Evolutionary conservation across 2,888 invertebrate species (phyloP).

Genomic region (Megamerina dolium): DNA sequence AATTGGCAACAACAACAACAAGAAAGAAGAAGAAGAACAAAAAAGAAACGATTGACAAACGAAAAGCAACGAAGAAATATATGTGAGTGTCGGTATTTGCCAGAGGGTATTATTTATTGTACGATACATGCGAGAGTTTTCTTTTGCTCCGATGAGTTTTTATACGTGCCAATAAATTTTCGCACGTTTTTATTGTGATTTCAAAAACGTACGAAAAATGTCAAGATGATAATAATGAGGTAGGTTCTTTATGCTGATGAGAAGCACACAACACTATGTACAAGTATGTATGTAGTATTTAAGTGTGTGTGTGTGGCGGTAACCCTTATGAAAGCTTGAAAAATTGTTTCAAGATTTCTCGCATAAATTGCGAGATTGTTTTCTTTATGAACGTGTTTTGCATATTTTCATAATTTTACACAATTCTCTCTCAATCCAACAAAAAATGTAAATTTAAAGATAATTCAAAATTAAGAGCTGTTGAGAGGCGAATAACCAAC

Average conservation of each 20-base stretch:
- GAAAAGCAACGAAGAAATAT: background rate
- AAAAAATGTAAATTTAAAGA: too few species aligned
- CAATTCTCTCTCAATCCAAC: too few species aligned
- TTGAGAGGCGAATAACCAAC: too few species aligned
- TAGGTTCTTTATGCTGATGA: constrained; percentile 13
- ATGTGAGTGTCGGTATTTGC: constrained; percentile 1
- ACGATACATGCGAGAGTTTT: too few species aligned
- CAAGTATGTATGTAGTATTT: constrained; percentile 3
- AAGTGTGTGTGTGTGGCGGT: constrained; percentile 2
- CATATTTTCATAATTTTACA: too few species aligned
- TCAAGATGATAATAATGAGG: constrained; percentile 33
- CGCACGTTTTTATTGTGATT: constrained; percentile 45
- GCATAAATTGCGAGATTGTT: constrained; percentile 27
- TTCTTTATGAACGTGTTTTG: constrained; percentile 26
- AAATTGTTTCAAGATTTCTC: constrained; percentile 35
- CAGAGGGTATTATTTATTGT: too few species aligned
- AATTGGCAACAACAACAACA: too few species aligned
- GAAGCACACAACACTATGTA: background rate
- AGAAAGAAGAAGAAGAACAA: constrained; percentile 28
- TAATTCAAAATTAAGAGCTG: too few species aligned
- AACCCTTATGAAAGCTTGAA: constrained; percentile 24
- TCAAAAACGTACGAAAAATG: constrained; percentile 35
- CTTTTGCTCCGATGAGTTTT: constrained; percentile 8
- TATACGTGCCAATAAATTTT: constrained; percentile 42
- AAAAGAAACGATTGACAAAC: background rate